phyloP scores from a whole-genome alignment of 1,140 invertebrate genomes.

The Marisa cornuarietis region DNA sequence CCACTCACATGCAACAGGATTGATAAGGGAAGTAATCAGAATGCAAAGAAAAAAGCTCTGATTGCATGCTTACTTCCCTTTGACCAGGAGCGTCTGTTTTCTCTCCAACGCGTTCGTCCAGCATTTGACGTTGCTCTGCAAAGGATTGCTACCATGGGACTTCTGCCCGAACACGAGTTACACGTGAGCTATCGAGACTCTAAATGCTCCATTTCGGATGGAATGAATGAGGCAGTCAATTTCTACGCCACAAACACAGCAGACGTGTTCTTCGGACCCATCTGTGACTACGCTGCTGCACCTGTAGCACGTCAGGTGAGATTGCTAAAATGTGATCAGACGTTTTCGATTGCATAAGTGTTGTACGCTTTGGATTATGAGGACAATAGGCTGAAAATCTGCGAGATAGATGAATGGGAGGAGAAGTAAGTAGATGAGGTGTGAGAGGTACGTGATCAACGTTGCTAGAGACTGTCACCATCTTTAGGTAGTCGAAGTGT shows the following conservation, averaged over 20 bases:
- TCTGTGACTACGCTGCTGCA: conserved; percentile 90
- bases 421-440: too few relatives aligned
- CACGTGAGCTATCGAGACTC: conserved; percentile 43
- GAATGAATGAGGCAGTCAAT: conserved; percentile 53
- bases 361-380: too few relatives aligned
- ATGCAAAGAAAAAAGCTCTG: background rate
- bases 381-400: too few relatives aligned
- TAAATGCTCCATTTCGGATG: conserved; percentile 44
- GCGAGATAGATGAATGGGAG: too few relatives aligned
- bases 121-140: conserved; percentile 36
- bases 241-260: conserved; percentile 46
- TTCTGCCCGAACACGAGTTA: conserved; percentile 16
- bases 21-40: background rate
- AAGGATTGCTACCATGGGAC: conserved; percentile 20
- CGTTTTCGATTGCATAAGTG: background rate
- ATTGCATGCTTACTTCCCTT: conserved; percentile 21
- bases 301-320: conserved; percentile 84
- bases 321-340: background rate
- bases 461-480: too few relatives aligned
- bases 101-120: conserved; percentile 25
- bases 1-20: background rate
- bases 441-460: too few relatives aligned
- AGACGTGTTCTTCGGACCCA: conserved; percentile 88
- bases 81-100: conserved; percentile 20
- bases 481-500: too few relatives aligned